Base-by-base conservation (phyloP, 2,888 invertebrate genomes). In the Agrenia bidenticulata region DNA sequence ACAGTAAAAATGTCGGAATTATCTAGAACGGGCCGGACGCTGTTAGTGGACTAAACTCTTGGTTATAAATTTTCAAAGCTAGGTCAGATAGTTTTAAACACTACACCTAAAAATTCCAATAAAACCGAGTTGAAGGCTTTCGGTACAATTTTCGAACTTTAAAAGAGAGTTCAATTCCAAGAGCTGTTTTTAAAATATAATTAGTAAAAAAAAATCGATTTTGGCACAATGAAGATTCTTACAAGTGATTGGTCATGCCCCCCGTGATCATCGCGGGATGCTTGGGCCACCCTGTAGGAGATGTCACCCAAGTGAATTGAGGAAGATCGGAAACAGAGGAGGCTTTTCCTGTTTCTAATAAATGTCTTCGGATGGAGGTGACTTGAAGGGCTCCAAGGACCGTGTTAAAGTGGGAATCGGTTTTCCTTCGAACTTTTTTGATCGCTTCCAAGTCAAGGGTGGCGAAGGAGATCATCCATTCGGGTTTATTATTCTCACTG, bases 381-480 rank as follows among this genome's bases (percentile, higher is more conserved):
- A 56, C 60, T 37, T 68, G 63, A 24, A 64, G 51, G 2, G 66
- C 27, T 27, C 63, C 63, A 56, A 67, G 54, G 2, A 70, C 32
- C 37, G 55, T 63, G 2, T 56, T 39, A 42, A 70, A 70, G 39
- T 68, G 66, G 19, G 55, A 45, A 24, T 57, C 57, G 1, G 67
- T 62, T 19, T 57, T 59, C 27, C 63, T 64, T 17, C 70, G 41
- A 24, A 70, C 63, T 27, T 42, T 5, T 50, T 70, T 70, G 26
- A 70, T 55, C 9, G 17, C 11, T 2, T 37, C 1, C 26, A 68
- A 39, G 26, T 70, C 56, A 17, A 70, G 41, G 13, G 66, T 66
- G 2, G 62, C 32, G n/a, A 68, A 61, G 2, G 70, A 70, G 42
- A 70, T 63, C 26, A 55, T 32, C 70, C 70, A 70, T n/a, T 50